Percentiles rank a stretch among this genome's conserved stretches.
Conservation (phyloP, 2,797 vertebrate species). For the Bovichtus diacanthus region DNA sequence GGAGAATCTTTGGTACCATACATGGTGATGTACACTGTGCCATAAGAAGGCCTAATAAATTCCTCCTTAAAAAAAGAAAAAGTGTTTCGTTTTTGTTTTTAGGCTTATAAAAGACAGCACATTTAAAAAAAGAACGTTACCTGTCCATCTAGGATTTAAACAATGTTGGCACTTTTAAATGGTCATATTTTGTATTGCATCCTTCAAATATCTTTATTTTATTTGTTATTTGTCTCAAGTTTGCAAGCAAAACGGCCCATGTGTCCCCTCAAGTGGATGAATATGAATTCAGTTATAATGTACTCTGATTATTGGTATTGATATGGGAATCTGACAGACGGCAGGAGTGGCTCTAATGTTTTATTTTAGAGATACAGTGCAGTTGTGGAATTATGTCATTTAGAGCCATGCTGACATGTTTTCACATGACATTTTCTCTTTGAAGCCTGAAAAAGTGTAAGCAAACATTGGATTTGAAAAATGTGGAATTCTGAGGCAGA, state of each 20-base stretch:
- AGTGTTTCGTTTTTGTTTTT: conserved; percentile 37
- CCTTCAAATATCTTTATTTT: not conserved
- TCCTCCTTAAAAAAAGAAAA: conserved; percentile 48
- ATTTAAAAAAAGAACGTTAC: not conserved
- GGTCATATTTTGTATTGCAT: not conserved
- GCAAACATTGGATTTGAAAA: not conserved
- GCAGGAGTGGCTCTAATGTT: no score
- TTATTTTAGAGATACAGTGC: not conserved
- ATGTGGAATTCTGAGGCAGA: not conserved
- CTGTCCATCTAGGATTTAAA: not conserved
- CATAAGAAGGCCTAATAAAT: conserved; percentile 88
- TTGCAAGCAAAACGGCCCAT: not conserved
- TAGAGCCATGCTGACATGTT: not conserved
- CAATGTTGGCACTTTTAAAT: not conserved
- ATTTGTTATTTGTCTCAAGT: not conserved
- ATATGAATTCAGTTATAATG: not conserved
- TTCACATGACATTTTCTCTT: not conserved
- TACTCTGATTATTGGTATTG: not conserved
- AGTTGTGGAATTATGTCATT: not conserved
- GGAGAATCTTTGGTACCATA: conserved; percentile 79
- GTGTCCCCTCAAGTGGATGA: not conserved
- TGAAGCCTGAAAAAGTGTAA: not conserved
- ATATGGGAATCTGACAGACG: not conserved
- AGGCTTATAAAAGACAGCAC: not conserved
- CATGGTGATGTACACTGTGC: conserved; percentile 87